phyloP scores from a whole-genome alignment of 2,797 vertebrate species.

The Melopsittacus undulatus region DNA sequence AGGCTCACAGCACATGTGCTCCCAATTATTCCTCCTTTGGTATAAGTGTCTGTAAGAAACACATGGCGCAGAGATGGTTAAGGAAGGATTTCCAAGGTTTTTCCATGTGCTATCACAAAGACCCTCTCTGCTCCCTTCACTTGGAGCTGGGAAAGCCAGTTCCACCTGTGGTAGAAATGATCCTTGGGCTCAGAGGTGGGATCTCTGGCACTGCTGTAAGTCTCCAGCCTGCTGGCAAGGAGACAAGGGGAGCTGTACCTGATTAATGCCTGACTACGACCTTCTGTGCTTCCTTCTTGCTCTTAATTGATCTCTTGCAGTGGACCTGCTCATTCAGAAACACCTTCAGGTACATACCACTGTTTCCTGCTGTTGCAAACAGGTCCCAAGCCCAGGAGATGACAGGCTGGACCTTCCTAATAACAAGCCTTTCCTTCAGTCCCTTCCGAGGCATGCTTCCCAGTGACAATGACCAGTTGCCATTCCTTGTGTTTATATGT shows the following conservation, averaged over 20 bases:
- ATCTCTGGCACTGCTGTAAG: background rate
- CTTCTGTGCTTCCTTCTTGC: background rate
- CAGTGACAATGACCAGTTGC: fast-evolving
- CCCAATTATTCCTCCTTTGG: background rate
- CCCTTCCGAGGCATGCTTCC: background rate
- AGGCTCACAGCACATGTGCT: background rate
- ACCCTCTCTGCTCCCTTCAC: background rate
- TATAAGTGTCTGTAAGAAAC: background rate
- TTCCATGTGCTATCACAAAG: background rate
- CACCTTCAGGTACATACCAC: background rate
- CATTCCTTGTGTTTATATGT: background rate
- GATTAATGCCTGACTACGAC: background rate
- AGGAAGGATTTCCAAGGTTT: background rate
- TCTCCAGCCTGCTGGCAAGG: background rate
- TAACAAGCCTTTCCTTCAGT: background rate
- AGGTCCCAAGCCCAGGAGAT: background rate
- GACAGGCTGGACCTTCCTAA: background rate
- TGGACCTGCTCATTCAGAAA: background rate
- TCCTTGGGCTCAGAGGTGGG: background rate
- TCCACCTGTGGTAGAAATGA: background rate
- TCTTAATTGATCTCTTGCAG: background rate
- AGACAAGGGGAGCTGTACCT: background rate
- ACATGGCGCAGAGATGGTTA: background rate
- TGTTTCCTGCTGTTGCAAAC: background rate
- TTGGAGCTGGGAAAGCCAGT: background rate